These are phyloP conservation scores for Stegana nigrithorax DNA, from an alignment of 2,888 invertebrate genomes.

Conservation along the genomic window DNA sequence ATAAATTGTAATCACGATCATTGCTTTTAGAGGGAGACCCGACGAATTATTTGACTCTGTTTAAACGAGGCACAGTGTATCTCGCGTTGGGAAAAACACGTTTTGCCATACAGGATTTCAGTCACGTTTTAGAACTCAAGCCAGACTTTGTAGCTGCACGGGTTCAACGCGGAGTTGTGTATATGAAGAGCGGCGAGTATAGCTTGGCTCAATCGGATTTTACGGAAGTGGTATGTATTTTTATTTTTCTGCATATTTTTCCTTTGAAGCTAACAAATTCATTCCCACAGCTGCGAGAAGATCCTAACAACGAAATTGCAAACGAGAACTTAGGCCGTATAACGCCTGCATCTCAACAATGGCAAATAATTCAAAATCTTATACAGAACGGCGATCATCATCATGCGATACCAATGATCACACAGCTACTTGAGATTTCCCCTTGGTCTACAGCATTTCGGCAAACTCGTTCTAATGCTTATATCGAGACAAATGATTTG, in stretches of 20 bases:
- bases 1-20: no score
- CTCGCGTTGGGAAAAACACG: slow-evolving; percentile 95
- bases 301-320: slow-evolving; percentile 84
- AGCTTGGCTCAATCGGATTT: slow-evolving; percentile 86
- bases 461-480: slow-evolving; percentile 87
- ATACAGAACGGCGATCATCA: slow-evolving; percentile 71
- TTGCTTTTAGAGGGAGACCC: slow-evolving; percentile 85
- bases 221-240: slow-evolving; percentile 82
- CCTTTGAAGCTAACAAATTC: neutral
- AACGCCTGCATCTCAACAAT: slow-evolving; percentile 74
- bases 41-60: slow-evolving; percentile 94
- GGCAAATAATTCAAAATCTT: slow-evolving; percentile 76
- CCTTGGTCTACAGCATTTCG: slow-evolving; percentile 90
- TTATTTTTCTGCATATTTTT: neutral
- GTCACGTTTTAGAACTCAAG: slow-evolving; percentile 91
- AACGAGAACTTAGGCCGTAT: slow-evolving; percentile 77
- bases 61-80: slow-evolving; percentile 95
- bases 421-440: slow-evolving; percentile 80
- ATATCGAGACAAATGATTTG: slow-evolving; percentile 81
- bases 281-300: slow-evolving; percentile 72
- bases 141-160: slow-evolving; percentile 93
- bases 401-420: slow-evolving; percentile 75
- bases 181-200: slow-evolving; percentile 89
- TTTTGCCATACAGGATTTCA: slow-evolving; percentile 93
- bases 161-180: slow-evolving; percentile 85